Evolutionary conservation across 1,140 invertebrate species (phyloP), one percentile per base, ranked within the genome.

Genomic region (Achatina immaculata): DNA sequence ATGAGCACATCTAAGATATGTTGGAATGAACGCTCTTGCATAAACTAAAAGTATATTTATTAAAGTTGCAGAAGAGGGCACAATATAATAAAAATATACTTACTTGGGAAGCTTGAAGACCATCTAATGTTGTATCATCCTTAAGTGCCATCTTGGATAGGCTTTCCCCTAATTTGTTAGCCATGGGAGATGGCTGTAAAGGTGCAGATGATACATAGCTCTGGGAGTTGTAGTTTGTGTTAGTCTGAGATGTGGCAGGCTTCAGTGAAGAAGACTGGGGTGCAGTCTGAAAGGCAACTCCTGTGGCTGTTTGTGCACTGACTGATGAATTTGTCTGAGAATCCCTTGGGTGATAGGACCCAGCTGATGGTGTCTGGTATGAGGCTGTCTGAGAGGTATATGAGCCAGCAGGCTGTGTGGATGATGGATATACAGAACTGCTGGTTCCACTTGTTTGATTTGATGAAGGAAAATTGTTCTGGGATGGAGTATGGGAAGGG

Each of bases 71-170:
- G n/a, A n/a, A n/a, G n/a, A n/a, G n/a, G n/a, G n/a, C n/a, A n/a
- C n/a, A n/a, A 14, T 55, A 55, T 55, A 55, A 3, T 14, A 55
- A 55, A 21, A 11, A 31, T 62, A 28, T 62, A 55, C 45, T 51
- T 85, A 88, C 88, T 85, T 89, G 88, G 36, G 86, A 73, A 19
- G 86, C 83, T 68, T 85, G 85, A 36, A 83, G 81, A 65, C 76
- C 83, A 80, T 90, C 89, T 81, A 88, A 66, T 4, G 81, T 16
- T 40, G 83, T 45, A 34, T 78, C 78, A 69, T 90, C 89, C 73
- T 90, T 89, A 28, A 89, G 83, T 38, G 83, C 78, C 85, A 89
- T 89, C 81, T 89, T 90, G 0, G 89, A 88, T 19, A 90, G 78
- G 82, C 85, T 87, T 73, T 90, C 88, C 62, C 85, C 83, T 19